These are phyloP conservation scores for Drosophila nigromelanica DNA, from an alignment of 1,140 invertebrate species.

Conservation along the genomic window DNA sequence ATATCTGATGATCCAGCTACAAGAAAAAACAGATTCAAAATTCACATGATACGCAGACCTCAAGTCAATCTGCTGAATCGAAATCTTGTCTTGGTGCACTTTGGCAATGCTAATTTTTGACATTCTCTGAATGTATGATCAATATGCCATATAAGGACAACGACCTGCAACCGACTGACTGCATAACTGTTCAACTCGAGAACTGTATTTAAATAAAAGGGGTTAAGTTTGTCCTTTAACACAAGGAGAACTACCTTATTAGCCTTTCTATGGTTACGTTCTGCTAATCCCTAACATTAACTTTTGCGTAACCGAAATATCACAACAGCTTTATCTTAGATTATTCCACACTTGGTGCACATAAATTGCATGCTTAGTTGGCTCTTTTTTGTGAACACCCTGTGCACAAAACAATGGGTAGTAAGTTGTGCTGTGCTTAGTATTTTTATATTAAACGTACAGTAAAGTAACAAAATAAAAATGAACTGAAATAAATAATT, in stretches of 20 bases:
- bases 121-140: constrained; percentile 37
- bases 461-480: too few relatives aligned
- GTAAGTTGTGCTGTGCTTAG: too few relatives aligned
- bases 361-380: constrained; percentile 56
- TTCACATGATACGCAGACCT: constrained; percentile 31
- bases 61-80: constrained; percentile 16
- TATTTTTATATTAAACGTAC: too few relatives aligned
- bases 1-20: constrained; percentile 10
- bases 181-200: constrained; percentile 21
- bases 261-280: not conserved
- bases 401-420: not conserved
- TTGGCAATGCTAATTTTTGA: constrained; percentile 41
- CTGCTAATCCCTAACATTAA: not conserved
- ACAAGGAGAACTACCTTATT: not conserved
- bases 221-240: not conserved
- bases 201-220: constrained; percentile 12
- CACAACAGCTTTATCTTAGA: constrained; percentile 1
- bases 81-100: constrained; percentile 7
- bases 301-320: not conserved
- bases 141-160: constrained; percentile 26
- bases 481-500: not conserved
- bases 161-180: constrained; percentile 10
- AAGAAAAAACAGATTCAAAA: constrained; percentile 9
- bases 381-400: constrained; percentile 13
- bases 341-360: constrained; percentile 38